A percentile compares a stretch with the other conserved stretches of the same genome.
Conservation (phyloP, 2,888 invertebrate genomes). For the Tortricodes alternella region DNA sequence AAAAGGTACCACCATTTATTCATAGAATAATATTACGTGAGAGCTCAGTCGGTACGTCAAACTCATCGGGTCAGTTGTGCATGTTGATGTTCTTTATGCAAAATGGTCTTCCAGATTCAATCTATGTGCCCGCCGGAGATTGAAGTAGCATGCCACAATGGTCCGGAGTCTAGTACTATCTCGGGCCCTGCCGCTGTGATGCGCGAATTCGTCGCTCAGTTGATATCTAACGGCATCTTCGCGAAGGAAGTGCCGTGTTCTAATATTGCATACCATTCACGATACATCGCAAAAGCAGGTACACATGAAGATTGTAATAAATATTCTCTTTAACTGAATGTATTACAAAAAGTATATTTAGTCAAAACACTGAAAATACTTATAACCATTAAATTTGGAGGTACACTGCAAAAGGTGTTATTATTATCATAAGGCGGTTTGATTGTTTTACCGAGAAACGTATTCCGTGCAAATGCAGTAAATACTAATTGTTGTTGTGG, state of each 20-base stretch:
- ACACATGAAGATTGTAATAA: not conserved
- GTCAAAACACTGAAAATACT: too few species aligned
- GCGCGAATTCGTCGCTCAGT: slow-evolving; percentile 67
- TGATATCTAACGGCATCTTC: slow-evolving; percentile 45
- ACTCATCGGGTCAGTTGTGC: not conserved
- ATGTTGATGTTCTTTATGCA: not conserved
- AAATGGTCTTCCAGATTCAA: slow-evolving; percentile 34
- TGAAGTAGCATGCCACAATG: slow-evolving; percentile 88
- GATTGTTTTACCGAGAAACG: too few species aligned
- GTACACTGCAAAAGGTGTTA: too few species aligned
- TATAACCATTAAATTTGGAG: too few species aligned
- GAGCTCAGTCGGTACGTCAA: too few species aligned
- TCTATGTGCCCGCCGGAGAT: slow-evolving; percentile 77
- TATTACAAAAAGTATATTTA: too few species aligned
- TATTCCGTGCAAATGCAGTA: too few species aligned
- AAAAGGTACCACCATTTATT: slow-evolving; percentile 50
- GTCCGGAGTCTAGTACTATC: slow-evolving; percentile 86
- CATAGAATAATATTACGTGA: too few species aligned
- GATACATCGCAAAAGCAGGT: slow-evolving; percentile 85
- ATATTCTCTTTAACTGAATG: not conserved
- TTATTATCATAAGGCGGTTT: too few species aligned
- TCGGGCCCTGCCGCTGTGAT: slow-evolving; percentile 85
- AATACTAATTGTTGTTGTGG: too few species aligned
- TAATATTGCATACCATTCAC: slow-evolving; percentile 91
- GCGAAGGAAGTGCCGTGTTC: slow-evolving; percentile 71